Evolutionary conservation across 2,797 vertebrate genomes (phyloP).

Genomic region (Poeciliopsis infans): DNA sequence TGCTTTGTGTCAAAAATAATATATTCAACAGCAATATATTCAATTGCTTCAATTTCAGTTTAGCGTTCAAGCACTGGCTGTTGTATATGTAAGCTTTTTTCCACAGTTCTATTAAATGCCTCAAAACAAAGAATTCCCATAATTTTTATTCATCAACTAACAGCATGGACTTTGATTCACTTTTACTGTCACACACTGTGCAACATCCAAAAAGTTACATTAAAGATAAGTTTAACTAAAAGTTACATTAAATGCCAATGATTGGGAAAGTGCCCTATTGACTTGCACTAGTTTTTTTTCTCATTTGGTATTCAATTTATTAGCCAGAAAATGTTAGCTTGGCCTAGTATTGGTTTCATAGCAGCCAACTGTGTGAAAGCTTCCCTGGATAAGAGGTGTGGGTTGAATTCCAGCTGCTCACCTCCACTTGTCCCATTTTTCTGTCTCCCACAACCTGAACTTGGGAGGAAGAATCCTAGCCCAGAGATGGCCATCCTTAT

Average conservation of each 20-base stretch:
- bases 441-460: too few species aligned
- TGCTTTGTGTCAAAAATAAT: not conserved
- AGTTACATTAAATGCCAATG: not conserved
- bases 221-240: not conserved
- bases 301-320: not conserved
- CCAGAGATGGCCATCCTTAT: not conserved
- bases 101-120: not conserved
- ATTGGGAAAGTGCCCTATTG: not conserved
- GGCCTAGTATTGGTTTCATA: not conserved
- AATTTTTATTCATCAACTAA: not conserved
- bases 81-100: not conserved
- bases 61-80: not conserved
- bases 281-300: not conserved
- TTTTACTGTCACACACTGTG: not conserved
- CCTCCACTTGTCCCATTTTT: not conserved
- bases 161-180: not conserved
- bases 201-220: not conserved
- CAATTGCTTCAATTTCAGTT: not conserved
- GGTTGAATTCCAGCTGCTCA: not conserved
- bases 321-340: not conserved
- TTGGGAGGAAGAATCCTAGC: not conserved
- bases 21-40: not conserved
- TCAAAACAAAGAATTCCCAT: not conserved
- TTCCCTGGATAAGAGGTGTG: not conserved
- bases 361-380: not conserved